Conservation (phyloP, 2,113 vertebrate species). For the Hystrix cristata region DNA sequence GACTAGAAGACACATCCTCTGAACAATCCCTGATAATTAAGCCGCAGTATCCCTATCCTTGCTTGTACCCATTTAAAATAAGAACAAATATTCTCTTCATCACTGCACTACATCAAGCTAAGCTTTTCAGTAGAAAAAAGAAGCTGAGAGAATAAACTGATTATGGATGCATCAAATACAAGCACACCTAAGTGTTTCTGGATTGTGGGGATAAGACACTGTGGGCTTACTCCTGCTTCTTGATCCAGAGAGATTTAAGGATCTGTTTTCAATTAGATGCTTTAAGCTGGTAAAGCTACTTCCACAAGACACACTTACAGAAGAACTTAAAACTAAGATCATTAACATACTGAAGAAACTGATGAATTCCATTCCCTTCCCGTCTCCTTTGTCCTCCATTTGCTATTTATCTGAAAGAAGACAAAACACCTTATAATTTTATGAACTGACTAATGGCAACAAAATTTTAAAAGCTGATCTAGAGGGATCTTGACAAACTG, state of each 20-base stretch:
- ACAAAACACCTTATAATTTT: conserved; percentile 83
- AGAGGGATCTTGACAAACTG: conserved; percentile 85
- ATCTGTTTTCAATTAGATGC: conserved; percentile 92
- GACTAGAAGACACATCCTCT: not conserved
- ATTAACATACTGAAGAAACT: conserved; percentile 86
- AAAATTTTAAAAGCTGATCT: conserved; percentile 87
- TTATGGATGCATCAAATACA: conserved; percentile 81
- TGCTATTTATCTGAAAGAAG: conserved; percentile 83
- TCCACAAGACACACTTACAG: conserved; percentile 90
- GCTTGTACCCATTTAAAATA: conserved; percentile 65
- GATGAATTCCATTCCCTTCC: conserved; percentile 82
- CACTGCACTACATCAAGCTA: conserved; percentile 75
- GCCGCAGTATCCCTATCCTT: conserved; percentile 23
- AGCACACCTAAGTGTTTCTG: conserved; percentile 84
- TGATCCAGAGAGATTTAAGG: conserved; percentile 90
- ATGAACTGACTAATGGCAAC: conserved; percentile 85
- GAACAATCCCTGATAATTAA: conserved; percentile 66
- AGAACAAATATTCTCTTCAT: conserved; percentile 72
- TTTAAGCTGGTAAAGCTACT: conserved; percentile 90
- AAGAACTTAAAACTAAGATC: conserved; percentile 89
- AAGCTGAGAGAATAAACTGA: conserved; percentile 82
- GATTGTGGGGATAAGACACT: conserved; percentile 89
- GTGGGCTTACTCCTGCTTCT: conserved; percentile 87
- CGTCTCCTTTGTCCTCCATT: conserved; percentile 49
- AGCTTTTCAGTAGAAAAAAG: conserved; percentile 83